Conservation (phyloP, 37 sponge, comb jelly and placozoan species). For the Hormiphora californensis region DNA sequence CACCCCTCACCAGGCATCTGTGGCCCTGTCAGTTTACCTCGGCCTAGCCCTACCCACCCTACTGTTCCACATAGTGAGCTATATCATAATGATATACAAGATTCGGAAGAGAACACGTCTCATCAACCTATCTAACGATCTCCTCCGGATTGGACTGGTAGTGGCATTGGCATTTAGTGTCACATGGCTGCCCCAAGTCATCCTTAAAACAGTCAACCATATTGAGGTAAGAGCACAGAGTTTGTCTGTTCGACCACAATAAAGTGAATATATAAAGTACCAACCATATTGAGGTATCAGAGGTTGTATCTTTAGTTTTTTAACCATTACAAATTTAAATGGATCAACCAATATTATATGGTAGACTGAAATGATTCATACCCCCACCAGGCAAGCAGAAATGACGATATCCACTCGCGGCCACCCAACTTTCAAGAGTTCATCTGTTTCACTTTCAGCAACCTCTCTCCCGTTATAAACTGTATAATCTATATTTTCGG, state of each 20-base stretch:
- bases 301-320: too few relatives aligned
- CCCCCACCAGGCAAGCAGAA: not conserved
- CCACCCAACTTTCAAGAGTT: not conserved
- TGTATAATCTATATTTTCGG: constrained; percentile 5
- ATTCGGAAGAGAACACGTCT: not conserved
- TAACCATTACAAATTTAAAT: too few relatives aligned
- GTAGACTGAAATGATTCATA: not conserved
- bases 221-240: not conserved
- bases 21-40: not conserved
- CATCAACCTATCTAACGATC: not conserved
- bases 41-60: not conserved
- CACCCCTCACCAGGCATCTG: not conserved
- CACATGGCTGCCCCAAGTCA: constrained; percentile 9
- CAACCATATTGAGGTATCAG: too few relatives aligned
- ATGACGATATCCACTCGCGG: not conserved
- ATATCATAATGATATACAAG: not conserved
- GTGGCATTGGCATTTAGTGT: not conserved
- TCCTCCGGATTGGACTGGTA: not conserved
- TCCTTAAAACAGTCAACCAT: not conserved
- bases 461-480: not conserved
- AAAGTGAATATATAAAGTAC: too few relatives aligned
- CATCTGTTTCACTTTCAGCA: constrained; percentile 5
- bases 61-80: not conserved
- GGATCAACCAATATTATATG: not conserved
- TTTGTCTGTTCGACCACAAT: not conserved